These are phyloP conservation scores for Scomber colias DNA, from an alignment of 2,113 vertebrate species.

Conservation along the genomic window DNA sequence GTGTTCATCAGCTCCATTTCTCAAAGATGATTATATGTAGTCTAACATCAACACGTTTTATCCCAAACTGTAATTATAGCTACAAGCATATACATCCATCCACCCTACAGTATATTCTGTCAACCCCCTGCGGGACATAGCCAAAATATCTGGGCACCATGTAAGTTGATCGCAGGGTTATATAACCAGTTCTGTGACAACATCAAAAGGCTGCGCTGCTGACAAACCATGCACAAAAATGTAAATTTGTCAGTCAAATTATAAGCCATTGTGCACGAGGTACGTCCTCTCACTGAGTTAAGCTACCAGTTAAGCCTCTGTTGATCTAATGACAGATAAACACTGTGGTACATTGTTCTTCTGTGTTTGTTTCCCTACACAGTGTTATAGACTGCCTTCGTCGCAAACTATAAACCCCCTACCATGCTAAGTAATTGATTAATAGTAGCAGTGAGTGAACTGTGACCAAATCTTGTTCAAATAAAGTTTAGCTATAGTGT, in stretches of 20 bases:
- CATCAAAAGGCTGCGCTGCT: background rate
- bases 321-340: slow-evolving; percentile 6
- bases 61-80: background rate
- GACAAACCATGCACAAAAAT: background rate
- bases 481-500: background rate
- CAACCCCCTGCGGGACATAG: background rate
- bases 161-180: slow-evolving; percentile 5
- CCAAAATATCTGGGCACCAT: slow-evolving; percentile 4
- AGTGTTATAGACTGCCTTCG: too few species aligned
- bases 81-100: background rate
- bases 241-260: background rate
- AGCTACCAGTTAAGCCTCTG: background rate
- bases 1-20: background rate
- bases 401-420: background rate
- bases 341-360: background rate
- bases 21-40: background rate
- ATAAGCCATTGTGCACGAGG: background rate
- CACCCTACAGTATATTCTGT: slow-evolving; percentile 18
- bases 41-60: slow-evolving; percentile 2
- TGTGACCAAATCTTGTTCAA: slow-evolving; percentile 20
- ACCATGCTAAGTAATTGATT: background rate
- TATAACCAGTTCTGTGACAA: background rate
- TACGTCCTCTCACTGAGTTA: background rate
- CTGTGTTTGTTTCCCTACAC: too few species aligned
- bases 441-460: background rate